Base-by-base conservation (phyloP, 2,888 invertebrate genomes). In the Tenthredo distinguenda region DNA sequence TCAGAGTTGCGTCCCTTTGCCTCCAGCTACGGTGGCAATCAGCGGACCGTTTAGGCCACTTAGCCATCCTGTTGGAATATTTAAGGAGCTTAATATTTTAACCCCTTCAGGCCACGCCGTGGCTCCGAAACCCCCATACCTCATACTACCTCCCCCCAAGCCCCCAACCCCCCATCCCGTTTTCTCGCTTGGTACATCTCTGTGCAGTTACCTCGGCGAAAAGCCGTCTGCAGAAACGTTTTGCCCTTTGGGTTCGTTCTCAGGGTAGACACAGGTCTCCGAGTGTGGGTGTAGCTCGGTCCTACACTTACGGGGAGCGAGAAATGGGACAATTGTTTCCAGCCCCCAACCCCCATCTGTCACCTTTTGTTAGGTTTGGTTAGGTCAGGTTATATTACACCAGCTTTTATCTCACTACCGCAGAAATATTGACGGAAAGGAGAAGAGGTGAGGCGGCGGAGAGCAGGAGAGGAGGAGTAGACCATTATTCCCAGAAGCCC, bases 11-110 rank as follows among this genome's bases (percentile, higher is more conserved):
- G 65, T 65, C 77, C 77, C 18, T 34, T 58, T 77, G 26, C 31
- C 77, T 77, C 77, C n/a, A 40, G n/a, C 34, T 55, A 40, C 81
- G 47, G 47, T 55, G 81, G 79, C 85, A 79, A 81, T 71, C 85
- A 79, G 47, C 77, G 62, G 62, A n/a, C 76, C 72, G 79, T 85
- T 85, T 85, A 85, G 85, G 68, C 85, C 85, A 85, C 85, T 85
- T 85, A 85, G 82, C 82, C 77, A 65, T 40, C 71, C 72, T 82
- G 71, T 55, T 85, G 71, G 26, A 85, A 85, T 85, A 85, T 85
- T 85, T 85, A 82, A 50, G 58, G 85, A 71, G 65, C 81, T 85
- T 85, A 85, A 85, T 81, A 85, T 85, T 79, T 85, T 81, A 85
- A 82, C 65, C 85, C 82, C 82, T 85, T 82, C 81, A 81, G 71